phyloP scores from a whole-genome alignment of 1,140 invertebrate species.

The Pseudomyrmex gracilis region DNA sequence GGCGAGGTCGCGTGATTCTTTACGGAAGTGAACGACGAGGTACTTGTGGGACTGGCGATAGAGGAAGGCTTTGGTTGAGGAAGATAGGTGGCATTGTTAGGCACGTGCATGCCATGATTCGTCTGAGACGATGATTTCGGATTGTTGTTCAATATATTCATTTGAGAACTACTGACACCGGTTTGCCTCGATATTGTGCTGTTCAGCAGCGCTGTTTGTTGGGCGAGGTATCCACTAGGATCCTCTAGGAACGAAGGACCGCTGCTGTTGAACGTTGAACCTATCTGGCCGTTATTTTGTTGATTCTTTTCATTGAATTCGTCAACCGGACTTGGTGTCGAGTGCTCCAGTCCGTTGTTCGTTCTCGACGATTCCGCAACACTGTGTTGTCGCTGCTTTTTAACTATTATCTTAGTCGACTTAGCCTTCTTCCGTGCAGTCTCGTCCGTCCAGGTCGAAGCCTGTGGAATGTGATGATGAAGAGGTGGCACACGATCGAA shows the following conservation, averaged over 20 bases:
- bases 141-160: slow-evolving; percentile 80
- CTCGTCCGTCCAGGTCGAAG: slow-evolving; percentile 88
- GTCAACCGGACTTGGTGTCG: slow-evolving; percentile 73
- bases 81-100: slow-evolving; percentile 75
- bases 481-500: slow-evolving; percentile 90
- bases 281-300: slow-evolving; percentile 78
- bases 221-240: slow-evolving; percentile 94
- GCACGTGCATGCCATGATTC: slow-evolving; percentile 69
- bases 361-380: slow-evolving; percentile 75
- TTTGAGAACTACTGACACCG: slow-evolving; percentile 84
- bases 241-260: slow-evolving; percentile 94
- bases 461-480: slow-evolving; percentile 88
- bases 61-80: slow-evolving; percentile 83
- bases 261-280: slow-evolving; percentile 79
- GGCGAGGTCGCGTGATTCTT: slow-evolving; percentile 83
- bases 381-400: slow-evolving; percentile 86
- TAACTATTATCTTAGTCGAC: slow-evolving; percentile 84
- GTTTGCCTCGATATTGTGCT: slow-evolving; percentile 93
- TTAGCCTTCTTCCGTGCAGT: slow-evolving; percentile 88
- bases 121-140: slow-evolving; percentile 77
- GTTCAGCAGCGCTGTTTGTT: slow-evolving; percentile 93
- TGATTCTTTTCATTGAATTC: slow-evolving; percentile 81
- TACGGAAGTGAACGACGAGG: slow-evolving; percentile 74
- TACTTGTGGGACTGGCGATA: slow-evolving; percentile 80
- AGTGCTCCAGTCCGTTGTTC: slow-evolving; percentile 73